phyloP scores from a whole-genome alignment of 2,797 vertebrate species.

The Melanotaenia nigrans region DNA sequence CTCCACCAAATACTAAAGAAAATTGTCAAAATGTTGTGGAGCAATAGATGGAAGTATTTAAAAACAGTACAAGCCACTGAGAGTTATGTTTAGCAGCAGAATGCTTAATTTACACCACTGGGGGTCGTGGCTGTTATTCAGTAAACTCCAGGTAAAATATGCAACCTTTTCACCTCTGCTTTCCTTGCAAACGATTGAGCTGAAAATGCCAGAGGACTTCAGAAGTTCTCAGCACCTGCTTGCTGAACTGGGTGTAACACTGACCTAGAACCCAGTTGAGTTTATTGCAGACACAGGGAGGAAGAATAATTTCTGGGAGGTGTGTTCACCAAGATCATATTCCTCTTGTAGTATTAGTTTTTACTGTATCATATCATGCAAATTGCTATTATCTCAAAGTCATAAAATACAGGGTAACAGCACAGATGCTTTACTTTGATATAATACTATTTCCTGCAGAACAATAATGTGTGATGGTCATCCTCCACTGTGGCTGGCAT shows the following conservation, averaged over 20 bases:
- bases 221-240: slow-evolving; percentile 13
- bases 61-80: not conserved
- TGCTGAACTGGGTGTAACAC: slow-evolving; percentile 20
- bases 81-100: not conserved
- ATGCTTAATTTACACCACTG: not conserved
- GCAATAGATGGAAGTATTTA: not conserved
- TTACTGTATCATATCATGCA: not conserved
- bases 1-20: not conserved
- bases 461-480: not conserved
- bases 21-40: not conserved
- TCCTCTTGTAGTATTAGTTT: slow-evolving; percentile 9
- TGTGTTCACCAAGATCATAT: slow-evolving; percentile 4
- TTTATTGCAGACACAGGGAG: slow-evolving; percentile 17
- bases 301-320: slow-evolving; percentile 13
- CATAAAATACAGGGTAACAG: not conserved
- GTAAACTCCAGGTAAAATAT: not conserved
- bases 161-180: slow-evolving; percentile 6
- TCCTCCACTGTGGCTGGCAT: not conserved
- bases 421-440: too few relatives aligned
- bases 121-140: not conserved
- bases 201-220: not conserved
- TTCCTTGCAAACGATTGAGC: slow-evolving; percentile 11
- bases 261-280: slow-evolving; percentile 21
- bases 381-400: slow-evolving; percentile 7
- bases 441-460: not conserved